Conservation (phyloP, 2,797 vertebrate species). For the Danionella dracula region DNA sequence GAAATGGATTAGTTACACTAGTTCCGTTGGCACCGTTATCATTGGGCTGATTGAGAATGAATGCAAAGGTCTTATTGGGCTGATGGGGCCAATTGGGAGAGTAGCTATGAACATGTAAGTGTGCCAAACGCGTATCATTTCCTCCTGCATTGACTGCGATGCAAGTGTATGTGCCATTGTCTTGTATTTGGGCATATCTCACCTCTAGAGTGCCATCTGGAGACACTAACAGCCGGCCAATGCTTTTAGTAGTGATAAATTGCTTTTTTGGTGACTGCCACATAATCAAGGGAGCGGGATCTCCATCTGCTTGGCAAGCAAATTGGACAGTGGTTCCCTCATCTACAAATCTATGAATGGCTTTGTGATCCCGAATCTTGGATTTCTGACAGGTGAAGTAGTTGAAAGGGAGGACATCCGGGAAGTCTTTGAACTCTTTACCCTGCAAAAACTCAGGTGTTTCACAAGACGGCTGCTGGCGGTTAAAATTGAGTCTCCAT, state of each 20-base stretch:
- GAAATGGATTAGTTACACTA: slow-evolving; percentile 85
- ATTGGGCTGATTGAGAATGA: slow-evolving; percentile 95
- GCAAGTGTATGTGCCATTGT: slow-evolving; percentile 97
- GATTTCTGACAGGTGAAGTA: slow-evolving; percentile 93
- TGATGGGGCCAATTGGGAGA: slow-evolving; percentile 98
- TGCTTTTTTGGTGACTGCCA: slow-evolving; percentile 96
- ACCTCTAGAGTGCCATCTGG: slow-evolving; percentile 91
- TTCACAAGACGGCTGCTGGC: slow-evolving; percentile 87
- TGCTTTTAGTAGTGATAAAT: slow-evolving; percentile 90
- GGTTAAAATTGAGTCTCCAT: slow-evolving; percentile 95
- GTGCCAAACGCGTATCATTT: slow-evolving; percentile 89
- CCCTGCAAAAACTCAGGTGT: slow-evolving; percentile 85
- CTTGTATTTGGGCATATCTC: slow-evolving; percentile 95
- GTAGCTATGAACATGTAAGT: slow-evolving; percentile 95
- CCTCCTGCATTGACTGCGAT: slow-evolving; percentile 96
- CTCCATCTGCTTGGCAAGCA: slow-evolving; percentile 86
- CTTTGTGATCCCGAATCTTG: slow-evolving; percentile 86
- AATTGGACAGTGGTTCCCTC: slow-evolving; percentile 95
- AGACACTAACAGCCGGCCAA: slow-evolving; percentile 87
- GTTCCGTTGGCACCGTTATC: slow-evolving; percentile 92
- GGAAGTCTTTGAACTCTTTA: slow-evolving; percentile 97
- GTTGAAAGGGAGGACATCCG: slow-evolving; percentile 80
- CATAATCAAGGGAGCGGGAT: slow-evolving; percentile 86
- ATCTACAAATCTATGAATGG: slow-evolving; percentile 88
- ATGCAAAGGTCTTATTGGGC: slow-evolving; percentile 97